These are phyloP conservation scores for Caranx ignobilis DNA, from an alignment of 2,113 vertebrate genomes.

Conservation along the genomic window DNA sequence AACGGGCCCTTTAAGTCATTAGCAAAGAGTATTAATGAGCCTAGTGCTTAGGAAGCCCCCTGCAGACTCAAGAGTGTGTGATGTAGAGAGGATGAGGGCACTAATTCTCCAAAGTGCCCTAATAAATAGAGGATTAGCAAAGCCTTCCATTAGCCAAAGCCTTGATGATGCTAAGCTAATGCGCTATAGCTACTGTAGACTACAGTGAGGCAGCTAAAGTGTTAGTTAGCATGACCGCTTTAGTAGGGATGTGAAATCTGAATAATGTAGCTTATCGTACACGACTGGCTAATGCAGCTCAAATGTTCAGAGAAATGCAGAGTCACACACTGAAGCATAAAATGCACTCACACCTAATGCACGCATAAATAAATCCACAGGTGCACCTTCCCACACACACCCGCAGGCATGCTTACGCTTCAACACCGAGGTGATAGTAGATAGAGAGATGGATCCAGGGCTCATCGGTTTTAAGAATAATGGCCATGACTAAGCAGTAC, in stretches of 20 bases:
- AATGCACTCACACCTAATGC: not conserved
- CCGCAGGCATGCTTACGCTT: slow-evolving; percentile 1
- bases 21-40: slow-evolving; percentile 71
- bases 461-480: slow-evolving; percentile 55
- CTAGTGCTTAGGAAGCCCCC: slow-evolving; percentile 58
- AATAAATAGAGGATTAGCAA: slow-evolving; percentile 78
- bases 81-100: slow-evolving; percentile 74
- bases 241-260: slow-evolving; percentile 27
- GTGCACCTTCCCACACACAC: slow-evolving; percentile 1
- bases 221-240: slow-evolving; percentile 46
- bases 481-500: slow-evolving; percentile 57
- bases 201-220: slow-evolving; percentile 24
- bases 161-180: slow-evolving; percentile 78
- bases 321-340: not conserved
- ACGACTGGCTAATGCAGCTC: slow-evolving; percentile 13
- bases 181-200: slow-evolving; percentile 32
- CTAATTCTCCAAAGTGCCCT: slow-evolving; percentile 79
- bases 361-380: not conserved
- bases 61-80: slow-evolving; percentile 67
- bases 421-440: slow-evolving; percentile 17
- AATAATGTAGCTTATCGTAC: slow-evolving; percentile 27
- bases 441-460: slow-evolving; percentile 13
- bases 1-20: slow-evolving; percentile 67
- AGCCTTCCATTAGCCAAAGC: slow-evolving; percentile 73
- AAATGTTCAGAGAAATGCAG: slow-evolving; percentile 28